Percentiles rank a stretch among this genome's conserved stretches.
Conservation (phyloP, 2,113 vertebrate genomes). For the Aplodontia rufa region DNA sequence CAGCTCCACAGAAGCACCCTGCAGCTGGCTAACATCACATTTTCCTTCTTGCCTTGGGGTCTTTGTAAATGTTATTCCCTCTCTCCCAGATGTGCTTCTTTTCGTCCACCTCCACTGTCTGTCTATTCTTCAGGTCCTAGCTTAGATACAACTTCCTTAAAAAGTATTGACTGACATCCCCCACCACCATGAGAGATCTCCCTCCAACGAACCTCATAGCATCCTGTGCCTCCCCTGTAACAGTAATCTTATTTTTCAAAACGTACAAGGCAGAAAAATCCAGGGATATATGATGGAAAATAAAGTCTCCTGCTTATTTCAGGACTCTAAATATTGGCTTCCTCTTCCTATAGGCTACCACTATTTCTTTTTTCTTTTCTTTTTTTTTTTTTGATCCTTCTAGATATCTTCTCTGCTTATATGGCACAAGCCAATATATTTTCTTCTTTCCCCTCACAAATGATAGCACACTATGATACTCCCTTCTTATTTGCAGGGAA, state of each 20-base stretch:
- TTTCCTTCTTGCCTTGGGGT: neutral
- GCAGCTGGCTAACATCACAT: neutral
- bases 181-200: neutral
- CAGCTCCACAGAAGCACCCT: neutral
- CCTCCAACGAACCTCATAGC: neutral
- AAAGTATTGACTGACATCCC: neutral
- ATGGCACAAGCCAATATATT: neutral
- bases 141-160: neutral
- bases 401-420: neutral
- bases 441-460: neutral
- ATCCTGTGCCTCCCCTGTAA: neutral
- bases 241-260: neutral
- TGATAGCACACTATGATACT: neutral
- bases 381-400: constrained; percentile 1
- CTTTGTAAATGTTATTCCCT: neutral
- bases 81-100: neutral
- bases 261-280: neutral
- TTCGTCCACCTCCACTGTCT: neutral
- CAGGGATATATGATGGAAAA: neutral
- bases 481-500: neutral
- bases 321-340: neutral
- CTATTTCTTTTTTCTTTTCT: too few species aligned
- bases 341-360: neutral
- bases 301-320: neutral
- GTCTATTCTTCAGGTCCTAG: neutral